Evolutionary conservation across 1,140 invertebrate genomes (phyloP), one percentile per base, ranked within the genome.

Genomic region (Trigoniulus corallinus): DNA sequence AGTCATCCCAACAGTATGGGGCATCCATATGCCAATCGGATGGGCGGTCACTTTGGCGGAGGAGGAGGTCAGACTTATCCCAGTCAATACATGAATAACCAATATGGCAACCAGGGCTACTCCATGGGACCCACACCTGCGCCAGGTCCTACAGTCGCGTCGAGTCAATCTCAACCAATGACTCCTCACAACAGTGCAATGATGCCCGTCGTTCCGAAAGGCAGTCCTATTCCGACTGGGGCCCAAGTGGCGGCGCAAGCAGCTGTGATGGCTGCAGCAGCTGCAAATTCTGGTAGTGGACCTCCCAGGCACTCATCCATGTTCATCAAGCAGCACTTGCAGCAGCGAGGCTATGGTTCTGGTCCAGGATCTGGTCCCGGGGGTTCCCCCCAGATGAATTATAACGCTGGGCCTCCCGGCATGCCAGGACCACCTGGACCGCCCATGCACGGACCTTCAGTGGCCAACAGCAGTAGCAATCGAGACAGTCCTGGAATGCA

Each of bases 321-420:
- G 22, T 80, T 80, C 70, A 66, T 81, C 59, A 79, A 80, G 61
- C 77, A 80, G 57, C 79, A 81, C 67, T 59, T 69, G 25, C 65
- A 69, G 50, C 62, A 60, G 43, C 61, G 62, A 48, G 48, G 39
- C 12, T 56, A 56, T 48, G 40, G 39, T 34, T 24, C 48, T 7
- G 21, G 41, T 4, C 41, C 41, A 12, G 18, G 4, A 20, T 4
- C 41, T 20, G 45, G 45, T n/a, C 45, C 47, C 39, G n/a, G n/a
- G n/a, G n/a, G n/a, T n/a, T n/a, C n/a, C n/a, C n/a, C n/a, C n/a
- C 7, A 7, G 7, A 34, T 34, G 29, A 34, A 34, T 15, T 34
- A 34, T 34, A 34, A 34, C n/a, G 18, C 26, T 21, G 18, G 25
- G 10, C 18, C 24, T 20, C 47, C 51, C 41, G 48, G 50, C 15